These are phyloP conservation scores for Eupithecia insigniata DNA, from an alignment of 2,888 invertebrate species.

Conservation along the genomic window DNA sequence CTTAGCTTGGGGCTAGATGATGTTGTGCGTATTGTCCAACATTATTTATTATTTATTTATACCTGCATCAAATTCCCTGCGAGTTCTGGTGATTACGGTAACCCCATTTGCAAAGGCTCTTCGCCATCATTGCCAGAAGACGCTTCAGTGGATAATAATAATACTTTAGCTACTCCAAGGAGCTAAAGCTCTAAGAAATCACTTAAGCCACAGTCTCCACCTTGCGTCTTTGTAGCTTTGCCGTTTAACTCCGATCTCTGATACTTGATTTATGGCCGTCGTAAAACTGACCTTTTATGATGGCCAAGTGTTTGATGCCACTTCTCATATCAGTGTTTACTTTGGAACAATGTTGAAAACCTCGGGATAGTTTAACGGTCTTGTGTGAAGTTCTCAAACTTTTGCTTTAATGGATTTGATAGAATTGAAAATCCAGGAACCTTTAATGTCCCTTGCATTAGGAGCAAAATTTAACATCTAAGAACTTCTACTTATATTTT, in stretches of 20 bases:
- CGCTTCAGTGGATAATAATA: background rate
- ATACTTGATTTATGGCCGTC: constrained; percentile 74
- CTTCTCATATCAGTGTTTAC: constrained; percentile 56
- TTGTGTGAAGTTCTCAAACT: background rate
- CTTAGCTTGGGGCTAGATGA: no score
- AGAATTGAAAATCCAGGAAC: background rate
- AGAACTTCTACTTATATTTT: background rate
- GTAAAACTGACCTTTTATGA: constrained; percentile 76
- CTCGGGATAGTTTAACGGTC: constrained; percentile 22
- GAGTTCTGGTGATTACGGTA: background rate
- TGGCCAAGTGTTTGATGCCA: constrained; percentile 55
- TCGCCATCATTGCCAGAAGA: background rate
- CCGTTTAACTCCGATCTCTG: constrained; percentile 53
- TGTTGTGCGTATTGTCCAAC: no score
- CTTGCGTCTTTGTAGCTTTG: constrained; percentile 29
- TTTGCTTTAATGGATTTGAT: background rate
- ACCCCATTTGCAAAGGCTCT: background rate
- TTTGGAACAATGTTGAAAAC: constrained; percentile 52
- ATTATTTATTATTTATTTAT: no score
- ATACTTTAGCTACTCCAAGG: background rate
- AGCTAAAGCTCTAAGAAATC: constrained; percentile 35
- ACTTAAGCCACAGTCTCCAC: constrained; percentile 51
- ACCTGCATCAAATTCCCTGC: background rate
- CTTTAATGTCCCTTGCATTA: background rate
- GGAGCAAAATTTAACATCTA: background rate